These are phyloP conservation scores for Gobio gobio DNA, from an alignment of 2,113 vertebrate genomes.

Conservation along the genomic window DNA sequence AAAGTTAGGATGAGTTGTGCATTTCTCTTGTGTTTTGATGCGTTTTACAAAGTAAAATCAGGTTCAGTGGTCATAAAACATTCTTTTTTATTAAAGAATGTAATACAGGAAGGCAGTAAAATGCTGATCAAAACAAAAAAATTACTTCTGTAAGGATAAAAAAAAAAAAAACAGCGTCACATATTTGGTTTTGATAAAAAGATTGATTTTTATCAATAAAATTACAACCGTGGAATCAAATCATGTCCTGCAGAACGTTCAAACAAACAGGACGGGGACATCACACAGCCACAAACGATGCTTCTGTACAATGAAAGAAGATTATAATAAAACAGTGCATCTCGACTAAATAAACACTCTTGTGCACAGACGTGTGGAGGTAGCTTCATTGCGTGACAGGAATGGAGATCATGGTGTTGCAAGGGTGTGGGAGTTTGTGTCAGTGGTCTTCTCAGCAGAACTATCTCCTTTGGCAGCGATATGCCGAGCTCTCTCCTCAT, in stretches of 20 bases:
- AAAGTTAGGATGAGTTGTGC: not conserved
- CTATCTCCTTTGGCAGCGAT: constrained; percentile 55
- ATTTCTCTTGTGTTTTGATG: not conserved
- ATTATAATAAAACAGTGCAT: not conserved
- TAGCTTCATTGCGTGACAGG: not conserved
- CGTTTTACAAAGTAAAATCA: not conserved
- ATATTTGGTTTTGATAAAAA: not conserved
- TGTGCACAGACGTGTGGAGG: constrained; percentile 8
- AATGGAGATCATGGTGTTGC: constrained; percentile 47
- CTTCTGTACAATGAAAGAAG: not conserved
- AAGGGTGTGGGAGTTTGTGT: constrained; percentile 1
- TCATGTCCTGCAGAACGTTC: not conserved
- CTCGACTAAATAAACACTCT: not conserved
- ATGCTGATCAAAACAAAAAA: not conserved
- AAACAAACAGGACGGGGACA: not conserved
- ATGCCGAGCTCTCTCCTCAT: constrained; percentile 78
- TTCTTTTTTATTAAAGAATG: not conserved
- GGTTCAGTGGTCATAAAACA: not conserved
- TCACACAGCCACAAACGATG: not conserved
- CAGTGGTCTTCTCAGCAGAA: constrained; percentile 16
- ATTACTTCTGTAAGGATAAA: not conserved
- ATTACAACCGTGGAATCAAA: constrained; percentile 7
- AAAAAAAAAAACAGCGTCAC: not conserved
- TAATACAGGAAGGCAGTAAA: not conserved
- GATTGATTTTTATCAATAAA: not conserved